Evolutionary conservation across 2,113 vertebrate species (phyloP).

Genomic region (Pygoscelis adeliae): DNA sequence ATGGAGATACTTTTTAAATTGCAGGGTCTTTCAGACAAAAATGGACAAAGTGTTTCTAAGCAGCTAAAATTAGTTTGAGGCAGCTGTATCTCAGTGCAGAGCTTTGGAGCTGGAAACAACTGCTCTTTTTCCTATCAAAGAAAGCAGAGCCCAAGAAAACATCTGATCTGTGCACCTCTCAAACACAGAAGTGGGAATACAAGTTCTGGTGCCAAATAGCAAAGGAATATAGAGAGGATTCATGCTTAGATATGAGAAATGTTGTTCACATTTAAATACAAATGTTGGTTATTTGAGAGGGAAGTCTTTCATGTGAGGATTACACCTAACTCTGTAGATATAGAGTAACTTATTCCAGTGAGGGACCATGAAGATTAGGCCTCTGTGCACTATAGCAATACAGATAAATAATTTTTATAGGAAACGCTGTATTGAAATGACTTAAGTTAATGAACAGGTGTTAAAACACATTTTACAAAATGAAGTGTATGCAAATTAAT

Average conservation of each 20-base stretch:
- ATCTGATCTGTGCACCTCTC: background rate
- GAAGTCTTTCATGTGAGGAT: background rate
- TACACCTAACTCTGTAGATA: background rate
- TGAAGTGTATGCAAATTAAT: background rate
- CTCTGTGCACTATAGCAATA: background rate
- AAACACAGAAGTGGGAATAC: background rate
- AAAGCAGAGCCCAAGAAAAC: background rate
- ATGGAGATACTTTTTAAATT: background rate
- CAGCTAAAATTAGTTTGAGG: background rate
- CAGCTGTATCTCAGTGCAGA: background rate
- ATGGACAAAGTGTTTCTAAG: background rate
- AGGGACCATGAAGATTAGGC: background rate
- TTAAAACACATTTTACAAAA: slow-evolving; percentile 3
- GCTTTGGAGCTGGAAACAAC: background rate
- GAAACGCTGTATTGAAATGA: background rate
- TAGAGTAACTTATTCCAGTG: background rate
- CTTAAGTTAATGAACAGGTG: background rate
- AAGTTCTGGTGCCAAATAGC: background rate
- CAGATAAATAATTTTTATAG: background rate
- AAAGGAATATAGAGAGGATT: background rate
- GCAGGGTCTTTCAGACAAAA: background rate
- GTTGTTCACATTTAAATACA: background rate
- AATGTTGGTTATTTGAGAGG: background rate
- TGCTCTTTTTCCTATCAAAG: background rate
- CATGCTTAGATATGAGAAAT: background rate